Base-by-base conservation (phyloP, 2,888 invertebrate genomes). In the Temnothorax ravouxi region DNA sequence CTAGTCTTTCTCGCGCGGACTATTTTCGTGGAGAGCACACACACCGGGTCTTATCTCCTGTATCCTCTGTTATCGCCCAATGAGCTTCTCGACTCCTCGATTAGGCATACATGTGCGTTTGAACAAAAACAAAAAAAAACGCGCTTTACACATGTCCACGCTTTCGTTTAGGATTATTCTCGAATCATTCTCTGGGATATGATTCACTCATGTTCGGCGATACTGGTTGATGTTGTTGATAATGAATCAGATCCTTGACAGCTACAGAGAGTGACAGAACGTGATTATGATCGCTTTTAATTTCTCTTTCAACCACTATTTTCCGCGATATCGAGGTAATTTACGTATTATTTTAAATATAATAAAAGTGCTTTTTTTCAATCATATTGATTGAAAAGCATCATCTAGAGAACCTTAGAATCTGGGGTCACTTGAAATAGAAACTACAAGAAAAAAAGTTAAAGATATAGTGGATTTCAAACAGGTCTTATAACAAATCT, bases 31-130 rank as follows among this genome's bases (percentile, higher is more conserved):
- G 13, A 2, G 21, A 8, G 5, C 15, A 47, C 8, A 18, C 44
- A 18, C 29, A 6, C 34, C 29, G 44, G 21, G 47, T 21, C 29
- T 74, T 41, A 67, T 77, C 66, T 67, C 6, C 15, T 13, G 15
- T 67, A 11, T 44, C 18, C 21, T 18, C 21, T 47, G 21, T 79
- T 77, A 69, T 79, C 44, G 21, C 6, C 56, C 13, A 21, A 21
- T 44, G 38, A 38, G 11, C n/a, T 18, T 54, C n/a, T 44, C 38
- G 29, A 44, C 25, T 41, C 15, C 41, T 69, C 15, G n/a, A 77
- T 66, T 66, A 44, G 15, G 8, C 11, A 21, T 15, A 5, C 34
- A 59, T 15, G 61, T 9, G 18, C 25, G 15, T 11, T 59, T 18
- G 5, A 62, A 52, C 50, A 6, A 52, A 75, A 21, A 38, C 38